Conservation (phyloP, 2,888 invertebrate genomes). For the Ormyrus labotus region DNA sequence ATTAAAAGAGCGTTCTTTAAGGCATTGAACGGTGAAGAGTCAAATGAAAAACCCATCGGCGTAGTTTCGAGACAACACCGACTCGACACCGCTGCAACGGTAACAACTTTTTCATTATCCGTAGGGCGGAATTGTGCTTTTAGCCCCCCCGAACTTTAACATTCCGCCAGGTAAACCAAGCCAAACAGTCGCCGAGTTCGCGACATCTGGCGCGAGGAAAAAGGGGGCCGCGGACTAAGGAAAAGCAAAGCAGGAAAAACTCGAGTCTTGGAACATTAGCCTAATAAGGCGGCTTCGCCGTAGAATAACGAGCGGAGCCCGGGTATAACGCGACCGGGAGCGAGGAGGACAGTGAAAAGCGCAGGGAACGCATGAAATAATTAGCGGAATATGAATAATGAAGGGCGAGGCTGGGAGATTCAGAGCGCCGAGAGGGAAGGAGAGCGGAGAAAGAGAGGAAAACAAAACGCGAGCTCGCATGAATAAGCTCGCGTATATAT, state of each 20-base stretch:
- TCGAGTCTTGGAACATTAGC: slow-evolving; percentile 17
- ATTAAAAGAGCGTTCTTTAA: no score
- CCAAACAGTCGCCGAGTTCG: no score
- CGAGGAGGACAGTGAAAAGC: neutral
- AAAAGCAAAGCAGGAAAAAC: neutral
- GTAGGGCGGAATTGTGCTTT: no score
- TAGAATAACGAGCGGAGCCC: slow-evolving; percentile 19
- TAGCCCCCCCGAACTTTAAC: no score
- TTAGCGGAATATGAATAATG: slow-evolving; percentile 54
- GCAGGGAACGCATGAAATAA: slow-evolving; percentile 36
- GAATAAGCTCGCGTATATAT: neutral
- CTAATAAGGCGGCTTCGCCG: neutral
- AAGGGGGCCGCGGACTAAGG: neutral
- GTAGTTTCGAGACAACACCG: no score
- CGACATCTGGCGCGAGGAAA: no score
- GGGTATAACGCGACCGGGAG: neutral
- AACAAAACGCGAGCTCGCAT: slow-evolving; percentile 4
- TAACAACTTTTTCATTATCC: no score
- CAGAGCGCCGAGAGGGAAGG: neutral
- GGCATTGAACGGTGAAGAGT: no score
- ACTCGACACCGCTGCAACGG: no score
- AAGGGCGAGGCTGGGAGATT: slow-evolving; percentile 20
- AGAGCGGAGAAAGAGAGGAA: slow-evolving; percentile 8
- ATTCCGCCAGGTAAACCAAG: no score
- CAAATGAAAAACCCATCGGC: no score